Evolutionary conservation across 2,113 vertebrate genomes (phyloP), one percentile per base, ranked within the genome.

Genomic region (Calonectris borealis): DNA sequence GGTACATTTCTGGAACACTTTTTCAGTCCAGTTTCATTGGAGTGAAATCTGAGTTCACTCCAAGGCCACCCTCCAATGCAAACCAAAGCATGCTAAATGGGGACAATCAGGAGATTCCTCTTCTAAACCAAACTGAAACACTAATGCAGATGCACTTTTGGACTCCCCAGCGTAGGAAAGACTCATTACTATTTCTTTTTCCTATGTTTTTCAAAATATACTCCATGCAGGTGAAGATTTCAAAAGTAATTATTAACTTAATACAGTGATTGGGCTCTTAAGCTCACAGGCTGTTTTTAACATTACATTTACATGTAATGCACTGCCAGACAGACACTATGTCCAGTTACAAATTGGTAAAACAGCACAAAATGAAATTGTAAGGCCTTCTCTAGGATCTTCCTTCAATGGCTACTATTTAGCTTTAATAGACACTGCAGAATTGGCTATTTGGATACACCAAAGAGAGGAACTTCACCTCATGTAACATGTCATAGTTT

Each of bases 401-500:
- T 61, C 46, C 22, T 60, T 73, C 44, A 25, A 13, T 29, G 19
- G 18, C 31, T 52, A 14, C 60, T 81, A 40, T 77, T 88, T 72
- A 64, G 38, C 42, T 44, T 51, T 51, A 71, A 70, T 3, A 48
- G 52, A n/a, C 55, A 16, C 27, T 68, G 69, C 34, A 70, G 68
- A 88, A 70, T 0, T 73, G 62, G 27, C 42, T 73, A 1, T 75
- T 77, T 36, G 60, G 52, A 66, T 38, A 16, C 27, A 60, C 16
- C 34, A 9, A 21, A 60, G 20, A 38, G 16, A 77, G 51, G 31
- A 89, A 25, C 31, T 71, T 55, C 52, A 82, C 49, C 38, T 72
- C 21, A 0, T 16, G 46, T 21, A 57, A 65, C 2, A 0, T 5
- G 21, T 8, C 3, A 0, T 7, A 32, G 42, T n/a, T 75, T 7